phyloP scores from a whole-genome alignment of 2,888 invertebrate species.

The Furcula furcula region DNA sequence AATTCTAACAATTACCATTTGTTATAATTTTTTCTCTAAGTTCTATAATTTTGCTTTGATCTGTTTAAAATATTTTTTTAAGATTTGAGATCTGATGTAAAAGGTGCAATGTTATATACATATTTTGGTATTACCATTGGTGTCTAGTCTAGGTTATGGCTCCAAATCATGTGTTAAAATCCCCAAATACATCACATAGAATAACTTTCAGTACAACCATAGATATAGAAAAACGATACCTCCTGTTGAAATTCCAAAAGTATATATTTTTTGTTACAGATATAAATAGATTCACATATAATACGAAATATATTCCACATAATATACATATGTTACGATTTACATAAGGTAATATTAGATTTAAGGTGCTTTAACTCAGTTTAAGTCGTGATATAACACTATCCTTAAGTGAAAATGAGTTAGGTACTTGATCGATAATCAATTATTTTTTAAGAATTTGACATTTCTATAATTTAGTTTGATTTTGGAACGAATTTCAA shows the following conservation, averaged over 20 bases:
- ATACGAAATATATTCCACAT: conserved; percentile 54
- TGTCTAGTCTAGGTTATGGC: conserved; percentile 38
- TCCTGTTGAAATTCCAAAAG: conserved; percentile 72
- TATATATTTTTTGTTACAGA: conserved; percentile 65
- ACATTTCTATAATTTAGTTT: conserved; percentile 29
- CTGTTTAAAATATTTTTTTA: conserved; percentile 62
- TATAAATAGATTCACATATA: conserved; percentile 61
- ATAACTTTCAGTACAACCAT: conserved; percentile 62
- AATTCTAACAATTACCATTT: conserved; percentile 71
- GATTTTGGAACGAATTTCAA: conserved; percentile 26
- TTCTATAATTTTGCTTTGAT: conserved; percentile 80
- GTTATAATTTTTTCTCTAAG: conserved; percentile 63
- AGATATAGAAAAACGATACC: conserved; percentile 51
- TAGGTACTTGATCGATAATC: conserved; percentile 37
- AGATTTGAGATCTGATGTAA: conserved; percentile 69
- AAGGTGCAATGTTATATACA: conserved; percentile 48
- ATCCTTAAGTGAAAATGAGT: conserved; percentile 40
- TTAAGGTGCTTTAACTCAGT: conserved; percentile 76
- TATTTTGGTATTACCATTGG: conserved; percentile 28
- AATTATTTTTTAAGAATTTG: conserved; percentile 39
- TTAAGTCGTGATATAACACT: conserved; percentile 69
- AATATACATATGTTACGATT: conserved; percentile 54
- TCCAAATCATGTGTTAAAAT: conserved; percentile 28
- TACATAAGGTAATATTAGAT: conserved; percentile 51
- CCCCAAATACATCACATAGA: conserved; percentile 53